Evolutionary conservation across 1,140 invertebrate genomes (phyloP), one percentile per base, ranked within the genome.

Genomic region (Drosophila ficusphila): DNA sequence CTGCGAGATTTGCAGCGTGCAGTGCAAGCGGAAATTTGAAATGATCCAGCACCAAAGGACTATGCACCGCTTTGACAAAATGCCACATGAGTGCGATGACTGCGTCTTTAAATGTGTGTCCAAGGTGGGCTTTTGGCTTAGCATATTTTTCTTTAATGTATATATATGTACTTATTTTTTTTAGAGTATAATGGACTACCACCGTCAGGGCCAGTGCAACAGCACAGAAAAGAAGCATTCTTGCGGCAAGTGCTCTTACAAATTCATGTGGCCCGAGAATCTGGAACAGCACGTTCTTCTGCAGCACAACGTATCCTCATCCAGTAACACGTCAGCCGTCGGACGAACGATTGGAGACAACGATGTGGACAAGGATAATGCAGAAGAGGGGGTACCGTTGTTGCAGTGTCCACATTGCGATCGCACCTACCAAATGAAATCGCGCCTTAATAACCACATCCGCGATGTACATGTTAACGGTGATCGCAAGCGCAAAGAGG

Each of bases 241-340:
- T 29, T 94, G 93, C 76, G 79, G 90, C 19, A 90, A 82, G 7
- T 93, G 93, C 70, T 90, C 90, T 18, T 92, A 92, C 65, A 76
- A 79, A 49, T 93, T 93, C 44, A 91, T 91, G 70, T 92, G 92
- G 91, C 92, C 93, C 48, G 92, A 93, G 54, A 91, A 93, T 49
- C 76, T 93, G 1, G 89, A 92, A 4, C 91, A 91, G 23, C 93
- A 93, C 46, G 57, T 90, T 4, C 91, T 88, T 42, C 74, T 92
- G 31, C 92, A 93, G 42, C 91, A 92, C 23, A 69, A 61, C 7
- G 79, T 85, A 86, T 90, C 67, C 76, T 90, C 92, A 47, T 2
- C 88, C 91, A 12, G 23, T 47, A 19, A 29, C 12, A 4, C 41
- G 8, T n/a, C 25, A 2, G 34, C 11, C 3, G 4, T 11, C n/a